These are phyloP conservation scores for Chromis chromis DNA, from an alignment of 2,797 vertebrate species.

Conservation along the genomic window DNA sequence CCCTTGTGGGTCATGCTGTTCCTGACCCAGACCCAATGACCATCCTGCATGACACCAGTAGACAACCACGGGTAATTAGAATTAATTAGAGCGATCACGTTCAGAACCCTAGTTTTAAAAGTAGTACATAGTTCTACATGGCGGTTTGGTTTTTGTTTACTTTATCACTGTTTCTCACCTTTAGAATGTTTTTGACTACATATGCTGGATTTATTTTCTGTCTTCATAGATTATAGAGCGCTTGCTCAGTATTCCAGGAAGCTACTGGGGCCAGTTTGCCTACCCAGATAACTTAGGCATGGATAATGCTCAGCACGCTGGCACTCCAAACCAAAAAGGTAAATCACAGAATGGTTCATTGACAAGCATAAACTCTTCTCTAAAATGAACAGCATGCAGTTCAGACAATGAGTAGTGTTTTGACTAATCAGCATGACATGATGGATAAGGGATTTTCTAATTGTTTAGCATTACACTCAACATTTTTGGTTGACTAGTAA, in stretches of 20 bases:
- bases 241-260: slow-evolving; percentile 87
- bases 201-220: not conserved
- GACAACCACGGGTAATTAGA: slow-evolving; percentile 88
- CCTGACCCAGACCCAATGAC: slow-evolving; percentile 91
- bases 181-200: not conserved
- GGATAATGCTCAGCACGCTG: slow-evolving; percentile 79
- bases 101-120: not conserved
- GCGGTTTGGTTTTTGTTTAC: not conserved
- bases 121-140: not conserved
- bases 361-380: not conserved
- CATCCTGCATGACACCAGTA: slow-evolving; percentile 90
- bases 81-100: too few relatives aligned
- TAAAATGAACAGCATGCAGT: not conserved
- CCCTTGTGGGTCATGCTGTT: slow-evolving; percentile 91
- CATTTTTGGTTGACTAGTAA: not conserved
- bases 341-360: slow-evolving; percentile 17
- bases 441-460: not conserved
- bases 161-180: slow-evolving; percentile 5
- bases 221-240: slow-evolving; percentile 88
- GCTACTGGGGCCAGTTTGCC: slow-evolving; percentile 91
- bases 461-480: not conserved
- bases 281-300: slow-evolving; percentile 81
- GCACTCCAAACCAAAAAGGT: slow-evolving; percentile 89
- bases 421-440: not conserved
- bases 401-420: not conserved